These are phyloP conservation scores for Emydura subglobosa DNA, from an alignment of 2,113 vertebrate species.

Conservation along the genomic window DNA sequence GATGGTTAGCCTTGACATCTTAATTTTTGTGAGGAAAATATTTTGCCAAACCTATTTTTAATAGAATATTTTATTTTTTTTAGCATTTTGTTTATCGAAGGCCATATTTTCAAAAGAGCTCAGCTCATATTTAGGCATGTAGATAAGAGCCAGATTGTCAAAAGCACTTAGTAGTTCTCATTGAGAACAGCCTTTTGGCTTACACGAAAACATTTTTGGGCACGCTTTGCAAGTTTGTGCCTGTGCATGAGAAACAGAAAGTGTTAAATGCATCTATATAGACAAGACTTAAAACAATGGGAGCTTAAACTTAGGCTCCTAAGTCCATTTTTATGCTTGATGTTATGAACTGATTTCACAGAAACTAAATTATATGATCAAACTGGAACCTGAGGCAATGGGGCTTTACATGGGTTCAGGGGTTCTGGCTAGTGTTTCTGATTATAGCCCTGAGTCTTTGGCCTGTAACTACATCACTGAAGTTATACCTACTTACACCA, in stretches of 20 bases:
- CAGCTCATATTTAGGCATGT: neutral
- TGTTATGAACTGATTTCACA: neutral
- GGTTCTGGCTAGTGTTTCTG: neutral
- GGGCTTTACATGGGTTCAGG: neutral
- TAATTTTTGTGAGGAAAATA: neutral
- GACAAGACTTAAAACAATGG: neutral
- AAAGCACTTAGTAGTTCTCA: neutral
- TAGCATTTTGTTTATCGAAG: neutral
- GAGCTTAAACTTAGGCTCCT: neutral
- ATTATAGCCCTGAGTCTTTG: neutral
- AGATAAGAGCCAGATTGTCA: no score
- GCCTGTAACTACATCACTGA: neutral
- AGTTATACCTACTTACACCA: neutral
- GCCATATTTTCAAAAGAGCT: accelerated
- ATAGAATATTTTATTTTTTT: accelerated
- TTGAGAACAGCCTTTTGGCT: neutral
- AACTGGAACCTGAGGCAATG: neutral
- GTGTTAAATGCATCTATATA: neutral
- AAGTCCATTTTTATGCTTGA: slow-evolving; percentile 25
- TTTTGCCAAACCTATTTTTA: neutral
- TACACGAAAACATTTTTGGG: neutral
- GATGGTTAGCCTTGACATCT: neutral
- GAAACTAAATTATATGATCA: neutral
- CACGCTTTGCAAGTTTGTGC: accelerated
- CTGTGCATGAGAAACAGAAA: neutral